Conservation (phyloP, 2,113 vertebrate genomes). For the Otolemur garnettii region DNA sequence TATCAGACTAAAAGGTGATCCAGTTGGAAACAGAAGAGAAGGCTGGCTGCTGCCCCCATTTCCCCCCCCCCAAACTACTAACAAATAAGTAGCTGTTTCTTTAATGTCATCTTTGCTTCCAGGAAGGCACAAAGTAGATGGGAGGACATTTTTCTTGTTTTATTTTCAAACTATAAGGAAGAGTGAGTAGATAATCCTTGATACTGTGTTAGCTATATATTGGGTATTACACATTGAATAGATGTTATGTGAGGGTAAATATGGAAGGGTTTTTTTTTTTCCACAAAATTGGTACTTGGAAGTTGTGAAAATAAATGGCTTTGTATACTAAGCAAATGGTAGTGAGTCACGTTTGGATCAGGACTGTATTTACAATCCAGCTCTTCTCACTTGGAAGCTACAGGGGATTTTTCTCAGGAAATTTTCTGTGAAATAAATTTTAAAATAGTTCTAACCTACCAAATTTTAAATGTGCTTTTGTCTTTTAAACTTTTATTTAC, state of each 20-base stretch:
- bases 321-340: neutral
- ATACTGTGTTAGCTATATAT: neutral
- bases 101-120: neutral
- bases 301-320: constrained; percentile 19
- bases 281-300: neutral
- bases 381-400: neutral
- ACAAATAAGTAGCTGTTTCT: neutral
- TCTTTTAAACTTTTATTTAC: neutral
- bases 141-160: neutral
- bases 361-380: neutral
- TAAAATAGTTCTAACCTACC: neutral
- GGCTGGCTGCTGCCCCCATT: neutral
- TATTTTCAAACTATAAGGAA: neutral
- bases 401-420: neutral
- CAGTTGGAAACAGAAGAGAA: neutral
- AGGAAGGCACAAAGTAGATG: neutral
- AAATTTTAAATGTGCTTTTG: neutral
- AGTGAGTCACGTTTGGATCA: neutral
- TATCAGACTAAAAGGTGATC: neutral
- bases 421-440: constrained; percentile 25
- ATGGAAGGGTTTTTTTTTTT: neutral
- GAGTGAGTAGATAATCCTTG: neutral
- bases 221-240: neutral
- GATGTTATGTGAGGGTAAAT: neutral
- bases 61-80: neutral